A percentile compares a stretch with the other conserved stretches of the same genome.
These are phyloP conservation scores for Procapra przewalskii DNA, from an alignment of 2,113 vertebrate genomes.

Conservation along the genomic window DNA sequence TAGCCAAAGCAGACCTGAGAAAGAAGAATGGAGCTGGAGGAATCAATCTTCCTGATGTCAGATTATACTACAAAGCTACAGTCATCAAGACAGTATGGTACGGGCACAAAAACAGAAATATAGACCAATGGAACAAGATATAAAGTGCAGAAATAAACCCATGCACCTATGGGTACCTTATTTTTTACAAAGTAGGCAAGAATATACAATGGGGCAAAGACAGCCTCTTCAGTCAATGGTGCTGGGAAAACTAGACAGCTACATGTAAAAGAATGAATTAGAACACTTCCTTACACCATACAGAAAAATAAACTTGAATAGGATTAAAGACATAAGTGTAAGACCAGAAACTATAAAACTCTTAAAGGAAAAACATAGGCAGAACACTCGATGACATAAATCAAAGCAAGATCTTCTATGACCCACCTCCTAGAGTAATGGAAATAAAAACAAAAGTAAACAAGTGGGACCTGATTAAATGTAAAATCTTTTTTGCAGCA, in stretches of 20 bases:
- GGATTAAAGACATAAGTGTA: neutral
- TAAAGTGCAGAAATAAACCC: neutral
- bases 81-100: neutral
- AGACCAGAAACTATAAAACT: neutral
- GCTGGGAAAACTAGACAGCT: neutral
- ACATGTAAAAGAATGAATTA: neutral
- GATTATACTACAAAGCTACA: neutral
- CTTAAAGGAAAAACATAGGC: neutral
- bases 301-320: neutral
- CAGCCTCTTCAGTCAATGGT: neutral
- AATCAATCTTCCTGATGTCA: neutral
- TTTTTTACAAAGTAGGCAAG: neutral
- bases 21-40: neutral
- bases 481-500: neutral
- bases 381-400: neutral
- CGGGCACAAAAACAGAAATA: neutral
- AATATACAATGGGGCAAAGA: neutral
- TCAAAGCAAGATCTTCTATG: neutral
- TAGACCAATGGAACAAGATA: neutral
- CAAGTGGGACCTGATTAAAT: neutral
- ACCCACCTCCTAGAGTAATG: neutral
- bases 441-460: neutral
- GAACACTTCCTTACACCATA: neutral
- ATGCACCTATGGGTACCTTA: neutral
- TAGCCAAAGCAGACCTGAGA: neutral